A percentile compares a stretch with the other conserved stretches of the same genome.
Evolutionary conservation across 1,140 invertebrate genomes (phyloP).

Genomic region (Zaprionus gabonicus): DNA sequence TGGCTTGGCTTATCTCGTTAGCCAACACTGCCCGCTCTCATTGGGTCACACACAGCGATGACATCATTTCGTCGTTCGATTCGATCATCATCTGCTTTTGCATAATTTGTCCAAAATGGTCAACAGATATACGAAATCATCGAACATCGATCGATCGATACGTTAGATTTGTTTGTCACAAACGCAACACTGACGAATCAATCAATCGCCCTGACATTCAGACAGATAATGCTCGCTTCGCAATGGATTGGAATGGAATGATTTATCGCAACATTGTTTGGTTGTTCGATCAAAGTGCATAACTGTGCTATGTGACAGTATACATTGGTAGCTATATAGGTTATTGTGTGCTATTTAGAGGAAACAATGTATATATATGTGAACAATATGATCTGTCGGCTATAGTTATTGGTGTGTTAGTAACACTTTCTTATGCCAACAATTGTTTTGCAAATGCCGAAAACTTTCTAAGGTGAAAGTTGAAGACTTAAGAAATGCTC

Average conservation of each 20-base stretch:
- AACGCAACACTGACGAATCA: conserved; percentile 62
- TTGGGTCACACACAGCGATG: conserved; percentile 44
- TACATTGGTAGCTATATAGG: background rate
- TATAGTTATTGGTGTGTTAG: too few relatives aligned
- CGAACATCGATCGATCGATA: conserved; percentile 57
- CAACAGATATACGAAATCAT: conserved; percentile 19
- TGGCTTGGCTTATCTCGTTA: background rate
- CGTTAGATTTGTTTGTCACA: conserved; percentile 61
- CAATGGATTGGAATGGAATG: conserved; percentile 18
- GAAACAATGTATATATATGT: background rate
- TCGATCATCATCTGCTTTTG: conserved; percentile 41
- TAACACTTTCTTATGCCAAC: background rate
- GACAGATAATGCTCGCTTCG: conserved; percentile 36
- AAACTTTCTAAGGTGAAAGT: background rate
- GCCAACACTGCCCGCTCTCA: background rate
- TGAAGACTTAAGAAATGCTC: background rate
- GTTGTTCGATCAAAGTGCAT: background rate
- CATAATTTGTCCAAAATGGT: conserved; percentile 79
- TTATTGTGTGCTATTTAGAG: background rate
- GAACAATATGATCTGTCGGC: background rate
- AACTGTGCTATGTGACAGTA: background rate
- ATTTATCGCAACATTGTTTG: background rate
- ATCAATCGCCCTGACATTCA: conserved; percentile 62
- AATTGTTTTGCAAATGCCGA: background rate
- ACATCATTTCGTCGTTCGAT: conserved; percentile 55